A percentile compares a stretch with the other conserved stretches of the same genome.
Conservation (phyloP, 2,113 vertebrate genomes). For the Tetrax tetrax region DNA sequence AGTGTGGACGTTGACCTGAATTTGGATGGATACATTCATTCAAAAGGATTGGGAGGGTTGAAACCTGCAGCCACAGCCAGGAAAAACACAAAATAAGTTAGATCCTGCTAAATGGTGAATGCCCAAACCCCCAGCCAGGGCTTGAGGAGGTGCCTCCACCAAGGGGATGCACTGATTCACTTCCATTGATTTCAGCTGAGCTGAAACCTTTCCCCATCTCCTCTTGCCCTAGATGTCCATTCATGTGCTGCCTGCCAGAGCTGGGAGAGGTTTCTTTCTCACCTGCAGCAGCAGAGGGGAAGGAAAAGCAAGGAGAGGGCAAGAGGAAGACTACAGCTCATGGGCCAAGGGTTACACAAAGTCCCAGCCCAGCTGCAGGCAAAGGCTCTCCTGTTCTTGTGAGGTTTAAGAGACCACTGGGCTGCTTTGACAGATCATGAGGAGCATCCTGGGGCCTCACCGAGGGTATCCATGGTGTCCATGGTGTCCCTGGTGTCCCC, state of each 20-base stretch:
- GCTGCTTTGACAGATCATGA: neutral
- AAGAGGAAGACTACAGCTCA: neutral
- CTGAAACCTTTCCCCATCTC: neutral
- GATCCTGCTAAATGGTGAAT: neutral
- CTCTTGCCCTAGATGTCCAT: rapidly evolving
- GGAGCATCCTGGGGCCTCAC: neutral
- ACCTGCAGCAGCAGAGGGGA: neutral
- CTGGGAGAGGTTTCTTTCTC: neutral
- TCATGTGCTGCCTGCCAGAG: neutral
- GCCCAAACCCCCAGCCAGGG: neutral
- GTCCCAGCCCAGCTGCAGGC: neutral
- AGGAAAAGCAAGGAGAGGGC: neutral
- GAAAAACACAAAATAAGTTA: neutral
- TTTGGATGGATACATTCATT: neutral
- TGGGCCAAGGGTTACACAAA: neutral
- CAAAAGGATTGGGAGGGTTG: neutral
- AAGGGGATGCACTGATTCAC: neutral
- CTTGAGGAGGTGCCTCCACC: neutral
- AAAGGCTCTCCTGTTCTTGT: neutral
- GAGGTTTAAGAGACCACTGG: neutral
- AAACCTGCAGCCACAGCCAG: neutral
- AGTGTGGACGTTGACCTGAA: rapidly evolving
- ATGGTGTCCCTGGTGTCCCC: neutral
- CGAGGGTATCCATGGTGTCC: neutral
- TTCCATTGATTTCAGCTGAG: neutral